Base-by-base conservation (phyloP, 1,140 invertebrate genomes). In the Hyles vespertilio region DNA sequence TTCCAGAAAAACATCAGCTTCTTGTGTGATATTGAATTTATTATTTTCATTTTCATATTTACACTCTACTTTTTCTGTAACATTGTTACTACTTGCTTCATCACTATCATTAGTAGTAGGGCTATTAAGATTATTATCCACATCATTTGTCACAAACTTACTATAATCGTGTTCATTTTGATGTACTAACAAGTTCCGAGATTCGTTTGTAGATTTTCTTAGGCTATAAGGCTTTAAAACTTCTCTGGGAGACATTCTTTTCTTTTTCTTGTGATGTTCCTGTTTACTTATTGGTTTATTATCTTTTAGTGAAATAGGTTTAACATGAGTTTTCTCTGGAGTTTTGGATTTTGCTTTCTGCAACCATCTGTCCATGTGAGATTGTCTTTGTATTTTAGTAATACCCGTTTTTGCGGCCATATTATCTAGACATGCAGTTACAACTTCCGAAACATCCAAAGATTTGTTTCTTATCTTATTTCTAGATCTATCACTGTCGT, bases 341-440 rank as follows among this genome's bases (percentile, higher is more conserved):
- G 86, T 87, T 66, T 86, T 87, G 0, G 84, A 86, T 58, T 90
- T 90, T 2, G 88, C 87, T 70, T 89, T 90, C 51, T 85, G 80
- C 10, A 90, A 65, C 88, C 89, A 90, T 47, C 80, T 80, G 57
- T 90, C 88, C 88, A 90, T 89, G 50, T 89, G 86, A 3, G 89
- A 88, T 64, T 90, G 89, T 61, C 68, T 84, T 73, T 89, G 81
- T 9, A 87, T 87, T 62, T 79, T 86, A 32, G 74, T 86, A 44
- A 80, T 89, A 53, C 83, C 84, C 54, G 80, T 82, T 74, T 89
- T 89, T 5, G 85, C 82, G 2, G 87, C 85, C 79, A 89, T 88
- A 63, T 86, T 85, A 58, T 89, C 84, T 5, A 89, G 64, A 48
- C 88, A 89, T 5, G 85, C 84, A 33, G 81, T 89, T 2, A 89